Percentiles rank a stretch among this genome's conserved stretches.
Conservation (phyloP, 2,113 vertebrate species). For the Monarcha castaneiventris region DNA sequence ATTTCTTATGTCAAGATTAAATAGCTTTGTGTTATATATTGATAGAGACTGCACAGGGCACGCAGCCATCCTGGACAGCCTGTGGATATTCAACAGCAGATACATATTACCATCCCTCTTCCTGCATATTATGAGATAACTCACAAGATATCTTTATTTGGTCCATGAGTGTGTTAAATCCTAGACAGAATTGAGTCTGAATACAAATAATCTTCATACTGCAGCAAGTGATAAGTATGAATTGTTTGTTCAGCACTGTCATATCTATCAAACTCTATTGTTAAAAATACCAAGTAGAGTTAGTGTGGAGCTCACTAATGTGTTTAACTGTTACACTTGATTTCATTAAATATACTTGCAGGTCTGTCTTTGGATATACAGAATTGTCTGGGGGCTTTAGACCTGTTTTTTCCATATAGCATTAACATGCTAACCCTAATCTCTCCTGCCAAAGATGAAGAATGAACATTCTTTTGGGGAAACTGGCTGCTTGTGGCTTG, state of each 20-base stretch:
- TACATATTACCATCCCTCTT: neutral
- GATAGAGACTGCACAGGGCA: neutral
- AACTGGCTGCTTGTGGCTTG: neutral
- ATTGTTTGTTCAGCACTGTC: constrained; percentile 16
- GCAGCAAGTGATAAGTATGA: constrained; percentile 45
- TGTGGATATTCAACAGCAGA: constrained; percentile 10
- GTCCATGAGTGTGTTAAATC: constrained; percentile 44
- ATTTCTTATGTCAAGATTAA: neutral
- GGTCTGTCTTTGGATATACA: neutral
- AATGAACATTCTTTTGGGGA: neutral
- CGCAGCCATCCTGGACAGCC: neutral
- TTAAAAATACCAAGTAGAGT: constrained; percentile 37
- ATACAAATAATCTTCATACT: constrained; percentile 57
- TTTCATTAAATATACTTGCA: constrained; percentile 7
- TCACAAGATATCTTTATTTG: constrained; percentile 61
- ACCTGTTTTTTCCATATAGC: constrained; percentile 28
- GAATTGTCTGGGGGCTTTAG: constrained; percentile 39
- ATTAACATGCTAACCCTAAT: constrained; percentile 62
- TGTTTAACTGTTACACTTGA: constrained; percentile 20
- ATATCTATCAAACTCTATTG: constrained; percentile 52
- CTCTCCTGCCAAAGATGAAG: constrained; percentile 11
- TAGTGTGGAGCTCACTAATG: neutral
- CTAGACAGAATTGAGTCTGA: constrained; percentile 25
- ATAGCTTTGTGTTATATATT: neutral
- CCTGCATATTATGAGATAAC: constrained; percentile 50